Evolutionary conservation across 2,113 vertebrate species (phyloP).

Genomic region (Apistogramma diplotaenia): DNA sequence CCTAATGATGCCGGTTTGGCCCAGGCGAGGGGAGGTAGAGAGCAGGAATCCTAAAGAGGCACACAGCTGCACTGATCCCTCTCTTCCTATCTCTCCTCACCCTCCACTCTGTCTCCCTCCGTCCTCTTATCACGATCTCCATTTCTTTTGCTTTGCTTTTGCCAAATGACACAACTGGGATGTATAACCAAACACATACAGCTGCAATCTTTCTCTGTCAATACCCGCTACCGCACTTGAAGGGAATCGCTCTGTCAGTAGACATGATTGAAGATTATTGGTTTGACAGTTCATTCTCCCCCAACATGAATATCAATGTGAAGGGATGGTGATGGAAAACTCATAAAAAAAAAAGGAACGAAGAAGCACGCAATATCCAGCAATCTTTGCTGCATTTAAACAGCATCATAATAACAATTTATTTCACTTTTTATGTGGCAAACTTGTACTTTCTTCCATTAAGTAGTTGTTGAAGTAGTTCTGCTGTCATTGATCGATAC

Average conservation of each 20-base stretch:
- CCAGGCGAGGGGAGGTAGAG: constrained; percentile 67
- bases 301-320: neutral
- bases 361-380: neutral
- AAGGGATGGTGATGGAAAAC: neutral
- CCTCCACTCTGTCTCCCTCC: constrained; percentile 6
- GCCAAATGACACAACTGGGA: neutral
- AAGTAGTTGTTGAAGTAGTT: neutral
- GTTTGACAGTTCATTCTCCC: neutral
- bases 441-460: neutral
- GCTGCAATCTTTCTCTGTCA: neutral
- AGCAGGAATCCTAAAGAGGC: constrained; percentile 83
- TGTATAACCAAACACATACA: neutral
- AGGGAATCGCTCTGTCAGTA: neutral
- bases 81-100: constrained; percentile 29
- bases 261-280: neutral
- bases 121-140: constrained; percentile 2
- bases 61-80: constrained; percentile 70
- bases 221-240: neutral
- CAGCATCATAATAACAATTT: fast-evolving
- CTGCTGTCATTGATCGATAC: neutral
- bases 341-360: neutral
- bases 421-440: fast-evolving
- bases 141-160: constrained; percentile 5
- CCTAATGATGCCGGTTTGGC: constrained; percentile 81
- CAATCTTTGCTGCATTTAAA: neutral